Evolutionary conservation across 2,888 invertebrate species (phyloP).

Genomic region (Dysmachus trigonus): DNA sequence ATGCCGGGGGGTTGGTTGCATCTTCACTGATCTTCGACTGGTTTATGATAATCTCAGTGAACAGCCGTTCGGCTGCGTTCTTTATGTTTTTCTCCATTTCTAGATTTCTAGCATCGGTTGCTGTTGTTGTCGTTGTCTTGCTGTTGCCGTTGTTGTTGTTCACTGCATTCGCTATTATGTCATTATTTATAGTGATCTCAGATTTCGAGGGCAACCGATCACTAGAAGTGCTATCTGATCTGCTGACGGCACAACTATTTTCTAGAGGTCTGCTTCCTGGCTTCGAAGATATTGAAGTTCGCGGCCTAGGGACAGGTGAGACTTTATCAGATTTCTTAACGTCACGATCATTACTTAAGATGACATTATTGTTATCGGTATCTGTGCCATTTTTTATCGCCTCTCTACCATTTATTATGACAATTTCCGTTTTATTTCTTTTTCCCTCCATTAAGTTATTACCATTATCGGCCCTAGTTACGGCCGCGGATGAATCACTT

Average conservation of each 20-base stretch:
- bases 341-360: not conserved
- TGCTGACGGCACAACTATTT: constrained; percentile 44
- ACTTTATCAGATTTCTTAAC: constrained; percentile 27
- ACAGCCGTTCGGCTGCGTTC: constrained; percentile 63
- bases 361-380: constrained; percentile 45
- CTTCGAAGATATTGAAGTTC: constrained; percentile 41
- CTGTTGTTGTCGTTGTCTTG: no score
- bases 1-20: not conserved
- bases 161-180: constrained; percentile 34
- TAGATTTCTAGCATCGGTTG: constrained; percentile 57
- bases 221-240: constrained; percentile 53
- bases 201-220: constrained; percentile 38
- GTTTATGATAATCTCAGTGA: constrained; percentile 62
- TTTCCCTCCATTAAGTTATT: constrained; percentile 41
- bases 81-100: constrained; percentile 63
- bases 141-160: constrained; percentile 44
- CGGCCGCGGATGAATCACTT: constrained; percentile 12
- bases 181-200: constrained; percentile 28
- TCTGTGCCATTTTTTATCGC: constrained; percentile 7
- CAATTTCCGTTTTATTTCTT: constrained; percentile 46
- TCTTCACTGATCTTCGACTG: constrained; percentile 51
- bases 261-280: not conserved
- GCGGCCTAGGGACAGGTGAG: constrained; percentile 47
- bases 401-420: constrained; percentile 44
- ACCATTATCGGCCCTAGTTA: constrained; percentile 15